These are phyloP conservation scores for Drosophila santomea DNA, from an alignment of 1,140 invertebrate species.

Conservation along the genomic window DNA sequence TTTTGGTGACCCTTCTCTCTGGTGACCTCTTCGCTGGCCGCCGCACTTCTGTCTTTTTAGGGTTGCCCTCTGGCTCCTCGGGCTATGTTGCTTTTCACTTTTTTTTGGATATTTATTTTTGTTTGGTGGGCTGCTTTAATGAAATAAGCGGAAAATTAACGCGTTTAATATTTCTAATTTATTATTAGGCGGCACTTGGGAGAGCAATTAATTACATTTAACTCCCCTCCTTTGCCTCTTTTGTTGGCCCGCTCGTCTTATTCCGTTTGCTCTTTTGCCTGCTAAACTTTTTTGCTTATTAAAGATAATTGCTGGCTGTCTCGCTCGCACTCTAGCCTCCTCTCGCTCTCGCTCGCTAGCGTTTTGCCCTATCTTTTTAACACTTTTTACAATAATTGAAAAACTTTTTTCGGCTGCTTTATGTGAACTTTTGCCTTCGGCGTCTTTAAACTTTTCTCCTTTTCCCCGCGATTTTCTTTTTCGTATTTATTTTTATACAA, in stretches of 20 bases:
- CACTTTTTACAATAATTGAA: constrained; percentile 83
- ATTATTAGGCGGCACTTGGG: constrained; percentile 17
- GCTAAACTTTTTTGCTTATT: constrained; percentile 42
- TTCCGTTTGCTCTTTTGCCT: constrained; percentile 41
- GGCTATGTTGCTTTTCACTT: constrained; percentile 6
- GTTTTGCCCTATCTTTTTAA: constrained; percentile 60
- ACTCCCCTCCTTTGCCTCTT: background rate
- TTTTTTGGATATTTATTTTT: background rate
- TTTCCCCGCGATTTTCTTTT: constrained; percentile 47
- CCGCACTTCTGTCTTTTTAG: background rate
- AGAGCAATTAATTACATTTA: constrained; percentile 58
- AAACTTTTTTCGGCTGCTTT: constrained; percentile 74
- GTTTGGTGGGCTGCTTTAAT: constrained; percentile 22
- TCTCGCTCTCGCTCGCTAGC: constrained; percentile 7
- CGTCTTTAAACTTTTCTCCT: constrained; percentile 51
- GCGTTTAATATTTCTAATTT: constrained; percentile 37
- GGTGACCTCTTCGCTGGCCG: constrained; percentile 1
- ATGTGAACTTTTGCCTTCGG: constrained; percentile 72
- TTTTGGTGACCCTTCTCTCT: constrained; percentile 8
- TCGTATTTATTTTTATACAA: constrained; percentile 7
- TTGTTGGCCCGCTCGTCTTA: background rate
- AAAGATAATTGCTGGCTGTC: constrained; percentile 40
- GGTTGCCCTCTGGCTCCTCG: background rate
- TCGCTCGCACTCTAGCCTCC: constrained; percentile 5
- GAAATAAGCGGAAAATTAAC: constrained; percentile 51